Base-by-base conservation (phyloP, 53 echinoderm and acorn worm species). In the Holothuria scabra region DNA sequence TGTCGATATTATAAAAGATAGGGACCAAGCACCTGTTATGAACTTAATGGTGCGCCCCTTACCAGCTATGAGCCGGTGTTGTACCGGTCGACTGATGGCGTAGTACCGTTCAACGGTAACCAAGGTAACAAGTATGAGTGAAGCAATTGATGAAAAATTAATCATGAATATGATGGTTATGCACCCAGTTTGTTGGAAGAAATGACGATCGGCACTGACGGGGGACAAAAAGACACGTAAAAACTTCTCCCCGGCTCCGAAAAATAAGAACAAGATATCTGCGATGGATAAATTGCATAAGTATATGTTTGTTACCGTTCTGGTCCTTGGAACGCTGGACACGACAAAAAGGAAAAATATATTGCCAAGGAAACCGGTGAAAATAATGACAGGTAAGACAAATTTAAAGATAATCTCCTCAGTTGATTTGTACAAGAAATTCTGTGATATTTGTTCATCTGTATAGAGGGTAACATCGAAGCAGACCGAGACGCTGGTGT, bases 301-400 rank as follows among this genome's bases (percentile, higher is more conserved):
- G 52, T 95, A 95, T 24, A 86, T 81, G 83, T 95, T 95, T 60
- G 95, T 95, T 14, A 95, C 90, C 7, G 91, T 95, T 21, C 95
- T 86, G 93, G 91, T 95, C 20, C 91, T 41, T 20, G 52, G 87
- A 20, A 95, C 41, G 9, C 93, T 83, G 21, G 28, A 26, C 28
- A 91, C 87, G 63, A 95, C 95, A 34, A 84, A 93, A 32, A 95
- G 82, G 65, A 95, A 95, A n/a, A 89, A 88, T 21, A 86, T 12
- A 56, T 95, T 95, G 37, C 84, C 78, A 22, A 70, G 2, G 26
- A 91, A 59, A 18, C 95, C 95, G 10, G 91, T 56, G 10, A 79
- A 49, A 22, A 93, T 72, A 37, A 95, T 84, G 34, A 91, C 89
- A 10, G 95, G 95, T 41, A 91, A 84, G 5, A 95, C 85, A 37